Evolutionary conservation across 2,113 vertebrate species (phyloP), one percentile per base, ranked within the genome.

Genomic region (Polypterus senegalus): DNA sequence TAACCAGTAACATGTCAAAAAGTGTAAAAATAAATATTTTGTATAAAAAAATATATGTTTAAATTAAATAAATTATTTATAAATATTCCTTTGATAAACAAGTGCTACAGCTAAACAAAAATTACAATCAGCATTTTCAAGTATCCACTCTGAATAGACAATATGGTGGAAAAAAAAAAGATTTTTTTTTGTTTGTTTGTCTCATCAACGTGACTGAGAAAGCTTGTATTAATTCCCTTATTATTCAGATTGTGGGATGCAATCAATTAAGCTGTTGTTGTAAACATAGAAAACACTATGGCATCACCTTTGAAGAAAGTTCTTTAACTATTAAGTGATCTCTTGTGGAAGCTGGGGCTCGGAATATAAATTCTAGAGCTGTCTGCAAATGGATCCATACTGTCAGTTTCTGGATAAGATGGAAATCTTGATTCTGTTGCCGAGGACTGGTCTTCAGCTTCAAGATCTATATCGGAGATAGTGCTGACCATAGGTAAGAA

Each of bases 271-370:
- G 7, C 51, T 52, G 51, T 52, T 52, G 7, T 8, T 8, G 51
- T 8, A 8, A 10, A 52, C 27, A 27, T 27, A 27, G 27, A 27
- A 27, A 27, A 27, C 27, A 27, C 27, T 1, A 27, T 27, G 27
- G 27, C 27, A 27, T 27, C 27, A 10, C 51, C 51, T 52, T 52
- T 52, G 7, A 52, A 52, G 10, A 52, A 52, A 52, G 51, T 7
- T 3, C 10, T 7, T 7, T 52, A 7, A 52, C 10, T 52, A 27
- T 27, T 52, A 4, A 8, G 65, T 86, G 82, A 80, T 89, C 83
- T 90, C 56, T 91, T 85, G 67, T 90, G 88, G 64, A 94, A 98
- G 72, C 91, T 97, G 52, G 90, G 92, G 49, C 91, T 93, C 56
- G 88, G 82, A 58, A 92, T 86, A 0, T 75, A 76, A 8, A 88